Evolutionary conservation across 2,888 invertebrate genomes (phyloP).

Genomic region (Leptopilina myrica): DNA sequence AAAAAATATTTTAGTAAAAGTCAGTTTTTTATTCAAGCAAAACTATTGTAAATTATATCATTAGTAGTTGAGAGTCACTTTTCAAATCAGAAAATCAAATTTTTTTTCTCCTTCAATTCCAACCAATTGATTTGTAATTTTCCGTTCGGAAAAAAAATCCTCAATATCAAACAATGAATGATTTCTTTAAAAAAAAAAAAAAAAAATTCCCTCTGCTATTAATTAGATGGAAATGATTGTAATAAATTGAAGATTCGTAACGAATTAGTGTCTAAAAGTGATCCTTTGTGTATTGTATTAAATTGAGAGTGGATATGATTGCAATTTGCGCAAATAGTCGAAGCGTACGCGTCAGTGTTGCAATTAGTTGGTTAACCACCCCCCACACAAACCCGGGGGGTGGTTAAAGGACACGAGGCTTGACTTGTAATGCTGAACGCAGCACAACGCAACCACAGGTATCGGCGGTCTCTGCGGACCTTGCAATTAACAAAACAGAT

Average conservation of each 20-base stretch:
- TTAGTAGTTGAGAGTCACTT: no score
- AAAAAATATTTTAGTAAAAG: no score
- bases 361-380: conserved; percentile 74
- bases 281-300: conserved; percentile 22
- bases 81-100: no score
- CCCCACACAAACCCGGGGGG: conserved; percentile 42
- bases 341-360: conserved; percentile 70
- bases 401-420: conserved; percentile 50
- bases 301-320: conserved; percentile 64
- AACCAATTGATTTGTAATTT: no score
- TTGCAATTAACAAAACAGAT: conserved; percentile 75
- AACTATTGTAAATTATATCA: no score
- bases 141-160: no score
- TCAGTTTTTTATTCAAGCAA: no score
- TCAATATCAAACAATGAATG: no score
- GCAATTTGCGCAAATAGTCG: conserved; percentile 68
- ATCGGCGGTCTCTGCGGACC: conserved; percentile 69
- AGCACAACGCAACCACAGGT: conserved; percentile 68
- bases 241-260: neutral
- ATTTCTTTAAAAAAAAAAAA: no score
- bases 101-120: no score
- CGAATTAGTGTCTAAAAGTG: neutral
- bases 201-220: no score
- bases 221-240: neutral
- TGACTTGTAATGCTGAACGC: conserved; percentile 66